phyloP scores from a whole-genome alignment of 1,140 invertebrate genomes.

The Pseudobourletiella spinata region DNA sequence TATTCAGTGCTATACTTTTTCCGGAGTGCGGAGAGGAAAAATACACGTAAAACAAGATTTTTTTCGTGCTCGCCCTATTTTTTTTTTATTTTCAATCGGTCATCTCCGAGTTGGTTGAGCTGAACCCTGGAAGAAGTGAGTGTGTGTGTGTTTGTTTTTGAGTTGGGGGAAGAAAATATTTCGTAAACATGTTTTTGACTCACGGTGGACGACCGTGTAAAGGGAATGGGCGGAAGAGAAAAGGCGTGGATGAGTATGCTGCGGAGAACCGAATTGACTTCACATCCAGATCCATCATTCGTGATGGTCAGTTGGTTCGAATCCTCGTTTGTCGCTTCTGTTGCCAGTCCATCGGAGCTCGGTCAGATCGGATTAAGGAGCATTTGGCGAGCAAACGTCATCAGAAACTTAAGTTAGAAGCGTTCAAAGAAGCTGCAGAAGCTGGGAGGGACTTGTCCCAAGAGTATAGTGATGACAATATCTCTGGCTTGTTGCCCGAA shows the following conservation, averaged over 20 bases:
- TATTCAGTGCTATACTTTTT: no score
- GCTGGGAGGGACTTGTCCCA: conserved; percentile 34
- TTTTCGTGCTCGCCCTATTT: no score
- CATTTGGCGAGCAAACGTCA: conserved; percentile 35
- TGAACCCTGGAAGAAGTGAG: no score
- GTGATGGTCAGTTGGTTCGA: conserved; percentile 35
- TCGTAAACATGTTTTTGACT: conserved; percentile 30
- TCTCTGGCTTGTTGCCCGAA: conserved; percentile 31
- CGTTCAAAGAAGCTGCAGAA: conserved; percentile 35
- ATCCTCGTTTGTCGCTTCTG: conserved; percentile 36
- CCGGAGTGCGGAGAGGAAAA: no score
- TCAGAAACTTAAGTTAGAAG: conserved; percentile 36
- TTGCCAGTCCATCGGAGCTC: conserved; percentile 34
- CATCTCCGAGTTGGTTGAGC: no score
- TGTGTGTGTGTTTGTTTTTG: no score
- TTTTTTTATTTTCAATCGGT: no score
- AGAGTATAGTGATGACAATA: conserved; percentile 34
- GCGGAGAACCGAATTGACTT: conserved; percentile 35
- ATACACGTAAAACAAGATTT: no score
- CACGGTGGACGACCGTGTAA: conserved; percentile 35
- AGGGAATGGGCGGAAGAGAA: conserved; percentile 35
- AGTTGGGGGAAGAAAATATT: background rate
- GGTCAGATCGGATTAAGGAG: conserved; percentile 35
- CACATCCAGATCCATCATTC: conserved; percentile 35
- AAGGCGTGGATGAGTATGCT: conserved; percentile 36